Evolutionary conservation across 2,888 invertebrate genomes (phyloP), one percentile per base, ranked within the genome.

Genomic region (Drosophila suboccidentalis): DNA sequence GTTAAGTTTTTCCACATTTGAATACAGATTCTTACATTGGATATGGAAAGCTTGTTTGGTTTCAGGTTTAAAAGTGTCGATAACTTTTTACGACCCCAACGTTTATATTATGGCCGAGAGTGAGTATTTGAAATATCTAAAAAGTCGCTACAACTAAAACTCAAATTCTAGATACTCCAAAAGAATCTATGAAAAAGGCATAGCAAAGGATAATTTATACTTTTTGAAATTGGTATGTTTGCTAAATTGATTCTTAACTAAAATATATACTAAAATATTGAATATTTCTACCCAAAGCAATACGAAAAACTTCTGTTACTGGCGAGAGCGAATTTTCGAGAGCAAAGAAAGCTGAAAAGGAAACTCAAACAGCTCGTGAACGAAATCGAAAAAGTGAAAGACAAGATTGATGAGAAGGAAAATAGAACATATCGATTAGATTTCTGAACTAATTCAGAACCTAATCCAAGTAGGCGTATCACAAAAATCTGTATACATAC

Each of bases 121-220:
- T 50, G 17, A 41, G 59, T 60, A 59, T 32, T n/a, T 5, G 9
- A 9, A 2, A 36, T n/a, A 19, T 22, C 19, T 19, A 11, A 19
- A 19, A 43, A 1, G 2, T 13, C 3, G 3, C 8, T 6, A 0
- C n/a, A 11, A 0, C 3, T n/a, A 44, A n/a, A 1, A 5, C 4
- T n/a, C 6, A 9, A 51, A 26, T 44, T 9, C 19, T 32, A 19
- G 44, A n/a, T 75, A 66, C 10, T 38, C 44, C 6, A 65, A 58
- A 6, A 54, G 49, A 13, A 29, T 74, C 0, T 61, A 59, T 2
- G 73, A 88, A 8, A 75, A 78, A 39, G 80, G 71, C 9, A 62
- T 69, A 22, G 60, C 75, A 0, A 76, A 73, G 38, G 79, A 80
- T 60, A 79, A 80, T 54, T 61, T 81, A 3, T 29, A 49, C 38